Evolutionary conservation across 2,113 vertebrate genomes (phyloP).

Genomic region (Oriolus oriolus): DNA sequence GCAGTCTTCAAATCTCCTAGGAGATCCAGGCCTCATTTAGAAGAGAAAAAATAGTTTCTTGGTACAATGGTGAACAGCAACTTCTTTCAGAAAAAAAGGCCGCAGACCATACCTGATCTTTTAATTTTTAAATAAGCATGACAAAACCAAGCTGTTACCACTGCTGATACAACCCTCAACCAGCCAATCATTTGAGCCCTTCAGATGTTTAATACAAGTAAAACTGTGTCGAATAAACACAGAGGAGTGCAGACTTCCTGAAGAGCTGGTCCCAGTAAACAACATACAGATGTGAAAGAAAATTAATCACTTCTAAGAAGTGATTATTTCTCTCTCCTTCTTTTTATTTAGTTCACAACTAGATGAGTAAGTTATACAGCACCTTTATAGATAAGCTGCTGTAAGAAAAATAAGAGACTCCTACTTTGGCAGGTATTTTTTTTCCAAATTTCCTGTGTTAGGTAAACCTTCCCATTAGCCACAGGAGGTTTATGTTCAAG

Average conservation of each 20-base stretch:
- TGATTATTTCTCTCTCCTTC: background rate
- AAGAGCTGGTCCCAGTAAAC: background rate
- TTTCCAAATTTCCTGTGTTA: background rate
- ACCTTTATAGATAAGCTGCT: background rate
- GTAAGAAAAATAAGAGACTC: background rate
- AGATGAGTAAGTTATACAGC: background rate
- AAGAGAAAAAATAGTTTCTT: background rate
- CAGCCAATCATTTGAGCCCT: background rate
- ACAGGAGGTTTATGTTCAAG: background rate
- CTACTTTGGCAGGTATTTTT: background rate
- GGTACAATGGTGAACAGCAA: background rate
- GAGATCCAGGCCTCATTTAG: background rate
- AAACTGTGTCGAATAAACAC: background rate
- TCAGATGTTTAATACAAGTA: background rate
- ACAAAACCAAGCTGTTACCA: background rate
- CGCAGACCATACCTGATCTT: background rate
- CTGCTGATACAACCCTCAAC: background rate
- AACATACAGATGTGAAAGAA: background rate
- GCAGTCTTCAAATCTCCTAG: constrained; percentile 1
- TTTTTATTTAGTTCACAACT: background rate
- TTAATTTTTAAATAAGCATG: background rate
- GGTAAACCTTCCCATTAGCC: background rate
- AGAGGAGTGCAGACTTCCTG: background rate
- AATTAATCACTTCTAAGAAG: background rate
- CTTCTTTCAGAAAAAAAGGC: background rate